Conservation (phyloP, 1,140 invertebrate species). For the Medauroidea extradentata region DNA sequence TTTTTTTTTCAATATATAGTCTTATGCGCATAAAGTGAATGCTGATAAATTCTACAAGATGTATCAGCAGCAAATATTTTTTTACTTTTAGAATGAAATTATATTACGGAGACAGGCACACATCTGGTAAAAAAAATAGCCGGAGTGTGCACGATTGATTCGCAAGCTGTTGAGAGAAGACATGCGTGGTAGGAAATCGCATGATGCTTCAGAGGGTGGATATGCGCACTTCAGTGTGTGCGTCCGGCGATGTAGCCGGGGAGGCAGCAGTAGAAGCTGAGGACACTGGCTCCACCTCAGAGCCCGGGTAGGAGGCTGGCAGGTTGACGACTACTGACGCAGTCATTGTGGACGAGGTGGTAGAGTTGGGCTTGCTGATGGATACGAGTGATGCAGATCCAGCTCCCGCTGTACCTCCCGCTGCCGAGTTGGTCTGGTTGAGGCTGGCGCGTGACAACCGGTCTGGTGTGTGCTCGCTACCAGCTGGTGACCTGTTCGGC, state of each 20-base stretch:
- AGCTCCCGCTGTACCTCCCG: slow-evolving; percentile 9
- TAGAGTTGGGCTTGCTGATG: slow-evolving; percentile 35
- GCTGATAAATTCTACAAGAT: no score
- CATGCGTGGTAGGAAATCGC: no score
- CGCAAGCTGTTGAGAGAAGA: no score
- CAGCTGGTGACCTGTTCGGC: slow-evolving; percentile 14
- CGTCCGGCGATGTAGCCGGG: slow-evolving; percentile 25
- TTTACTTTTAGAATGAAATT: no score
- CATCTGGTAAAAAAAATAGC: no score
- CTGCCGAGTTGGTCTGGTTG: slow-evolving; percentile 17
- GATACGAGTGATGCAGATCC: slow-evolving; percentile 25
- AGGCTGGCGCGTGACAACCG: slow-evolving; percentile 29
- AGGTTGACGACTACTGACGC: slow-evolving; percentile 38
- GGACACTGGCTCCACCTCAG: slow-evolving; percentile 33
- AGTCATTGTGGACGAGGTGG: slow-evolving; percentile 37
- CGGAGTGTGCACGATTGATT: no score
- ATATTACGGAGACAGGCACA: no score
- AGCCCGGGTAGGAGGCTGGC: slow-evolving; percentile 35
- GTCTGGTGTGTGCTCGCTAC: slow-evolving; percentile 25
- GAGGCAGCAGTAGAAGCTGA: slow-evolving; percentile 27
- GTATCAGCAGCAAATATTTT: no score
- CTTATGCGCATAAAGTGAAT: no score
- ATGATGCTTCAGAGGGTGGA: slow-evolving; percentile 22
- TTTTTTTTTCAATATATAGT: no score
- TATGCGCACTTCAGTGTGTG: slow-evolving; percentile 34